Conservation (phyloP, 1,140 invertebrate genomes). For the Bombyx mandarina region DNA sequence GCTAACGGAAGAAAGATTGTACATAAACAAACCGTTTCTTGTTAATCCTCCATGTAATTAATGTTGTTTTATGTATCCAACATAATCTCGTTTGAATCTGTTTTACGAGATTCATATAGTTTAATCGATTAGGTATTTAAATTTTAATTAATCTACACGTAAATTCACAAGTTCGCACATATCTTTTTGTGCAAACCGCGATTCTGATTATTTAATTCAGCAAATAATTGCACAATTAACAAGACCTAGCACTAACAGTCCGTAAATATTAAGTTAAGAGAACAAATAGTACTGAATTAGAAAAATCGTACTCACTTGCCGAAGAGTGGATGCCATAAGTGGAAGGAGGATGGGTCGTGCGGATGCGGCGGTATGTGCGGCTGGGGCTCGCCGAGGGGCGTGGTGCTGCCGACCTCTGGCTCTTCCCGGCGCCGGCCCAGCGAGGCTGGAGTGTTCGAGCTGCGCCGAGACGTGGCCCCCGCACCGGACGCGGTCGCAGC, state of each 20-base stretch:
- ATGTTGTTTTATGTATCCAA: background rate
- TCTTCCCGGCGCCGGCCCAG: constrained; percentile 53
- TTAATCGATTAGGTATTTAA: too few relatives aligned
- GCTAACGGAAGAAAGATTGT: too few relatives aligned
- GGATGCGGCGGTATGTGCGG: constrained; percentile 45
- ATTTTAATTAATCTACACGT: too few relatives aligned
- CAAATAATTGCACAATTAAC: too few relatives aligned
- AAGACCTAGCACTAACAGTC: too few relatives aligned
- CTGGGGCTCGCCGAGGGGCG: constrained; percentile 55
- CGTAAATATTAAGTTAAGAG: constrained; percentile 1
- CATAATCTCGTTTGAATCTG: background rate
- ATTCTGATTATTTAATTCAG: too few relatives aligned
- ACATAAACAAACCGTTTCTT: too few relatives aligned
- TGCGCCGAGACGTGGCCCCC: constrained; percentile 13
- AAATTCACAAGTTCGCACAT: too few relatives aligned
- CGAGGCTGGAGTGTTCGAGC: constrained; percentile 20
- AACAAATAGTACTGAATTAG: constrained; percentile 1
- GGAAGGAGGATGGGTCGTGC: constrained; percentile 60
- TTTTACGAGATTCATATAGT: too few relatives aligned
- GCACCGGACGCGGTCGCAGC: constrained; percentile 18
- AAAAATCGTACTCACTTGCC: constrained; percentile 59
- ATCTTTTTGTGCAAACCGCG: too few relatives aligned
- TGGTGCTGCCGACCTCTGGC: constrained; percentile 74
- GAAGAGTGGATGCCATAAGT: constrained; percentile 68
- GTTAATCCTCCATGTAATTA: too few relatives aligned